Evolutionary conservation across 2,888 invertebrate species (phyloP).

Genomic region (Aspidapion aeneum): DNA sequence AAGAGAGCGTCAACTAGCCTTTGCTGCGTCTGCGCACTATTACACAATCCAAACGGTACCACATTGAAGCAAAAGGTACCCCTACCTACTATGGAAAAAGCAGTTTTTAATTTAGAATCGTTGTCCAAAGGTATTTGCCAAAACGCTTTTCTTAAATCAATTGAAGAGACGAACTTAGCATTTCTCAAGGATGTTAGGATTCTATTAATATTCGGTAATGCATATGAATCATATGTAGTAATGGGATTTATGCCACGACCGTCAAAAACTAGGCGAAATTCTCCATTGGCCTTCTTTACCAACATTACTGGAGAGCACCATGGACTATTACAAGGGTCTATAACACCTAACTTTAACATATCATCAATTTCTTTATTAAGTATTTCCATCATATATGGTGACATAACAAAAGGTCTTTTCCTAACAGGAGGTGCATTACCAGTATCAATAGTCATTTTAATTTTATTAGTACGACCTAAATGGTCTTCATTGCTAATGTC

Average conservation of each 20-base stretch:
- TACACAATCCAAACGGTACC: conserved; percentile 11
- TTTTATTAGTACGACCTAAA: background rate
- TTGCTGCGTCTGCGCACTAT: conserved; percentile 12
- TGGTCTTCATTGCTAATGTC: background rate
- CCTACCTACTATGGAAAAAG: conserved; percentile 34
- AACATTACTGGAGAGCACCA: background rate
- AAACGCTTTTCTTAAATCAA: conserved; percentile 20
- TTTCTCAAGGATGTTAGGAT: no score
- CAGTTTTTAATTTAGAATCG: conserved; percentile 29
- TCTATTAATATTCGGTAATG: no score
- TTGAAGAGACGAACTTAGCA: conserved; percentile 19
- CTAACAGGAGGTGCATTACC: background rate
- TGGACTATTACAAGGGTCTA: background rate
- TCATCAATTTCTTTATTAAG: background rate
- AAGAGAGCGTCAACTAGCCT: conserved; percentile 14
- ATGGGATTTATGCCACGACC: conserved; percentile 8
- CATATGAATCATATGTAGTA: conserved; percentile 18
- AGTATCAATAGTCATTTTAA: background rate
- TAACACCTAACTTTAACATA: background rate
- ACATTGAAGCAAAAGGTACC: conserved; percentile 28
- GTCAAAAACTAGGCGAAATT: background rate
- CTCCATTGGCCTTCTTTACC: background rate
- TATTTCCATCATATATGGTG: background rate
- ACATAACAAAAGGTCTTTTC: background rate
- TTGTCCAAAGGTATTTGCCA: conserved; percentile 19